These are phyloP conservation scores for Trichonephila clavata DNA, from an alignment of 1,140 invertebrate species.

Conservation along the genomic window DNA sequence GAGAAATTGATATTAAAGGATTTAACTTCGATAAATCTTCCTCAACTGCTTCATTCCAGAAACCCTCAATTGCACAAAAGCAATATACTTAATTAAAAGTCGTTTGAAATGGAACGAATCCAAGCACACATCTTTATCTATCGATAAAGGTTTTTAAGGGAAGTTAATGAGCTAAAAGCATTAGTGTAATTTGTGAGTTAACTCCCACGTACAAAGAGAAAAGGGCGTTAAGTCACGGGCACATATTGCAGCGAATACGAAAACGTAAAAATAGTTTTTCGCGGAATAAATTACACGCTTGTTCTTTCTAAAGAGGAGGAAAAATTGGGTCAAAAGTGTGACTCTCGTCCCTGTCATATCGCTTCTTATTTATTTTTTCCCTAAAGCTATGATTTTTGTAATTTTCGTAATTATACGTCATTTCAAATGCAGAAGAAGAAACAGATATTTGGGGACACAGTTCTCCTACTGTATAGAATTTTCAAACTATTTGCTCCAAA, in stretches of 20 bases:
- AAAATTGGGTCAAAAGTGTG: constrained; percentile 12
- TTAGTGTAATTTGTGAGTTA: constrained; percentile 30
- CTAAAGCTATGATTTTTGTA: background rate
- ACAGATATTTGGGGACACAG: no score
- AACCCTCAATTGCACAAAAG: background rate
- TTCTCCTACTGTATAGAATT: no score
- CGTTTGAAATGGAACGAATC: background rate
- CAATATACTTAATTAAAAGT: constrained; percentile 36
- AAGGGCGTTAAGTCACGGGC: background rate
- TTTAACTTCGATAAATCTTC: background rate
- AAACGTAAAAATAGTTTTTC: background rate
- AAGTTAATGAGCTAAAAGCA: constrained; percentile 19
- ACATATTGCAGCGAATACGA: background rate
- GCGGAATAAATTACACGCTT: background rate
- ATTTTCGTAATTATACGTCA: no score
- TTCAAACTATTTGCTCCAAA: no score
- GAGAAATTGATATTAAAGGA: no score
- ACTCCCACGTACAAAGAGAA: background rate
- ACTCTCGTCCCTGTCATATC: background rate
- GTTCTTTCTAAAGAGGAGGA: background rate
- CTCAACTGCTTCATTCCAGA: background rate
- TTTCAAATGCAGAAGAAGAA: no score
- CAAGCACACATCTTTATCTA: background rate
- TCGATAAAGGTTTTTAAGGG: background rate
- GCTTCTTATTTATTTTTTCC: background rate